Evolutionary conservation across 64 coral and sea anemone species (phyloP).

Genomic region (Stichodactyla mertensii): DNA sequence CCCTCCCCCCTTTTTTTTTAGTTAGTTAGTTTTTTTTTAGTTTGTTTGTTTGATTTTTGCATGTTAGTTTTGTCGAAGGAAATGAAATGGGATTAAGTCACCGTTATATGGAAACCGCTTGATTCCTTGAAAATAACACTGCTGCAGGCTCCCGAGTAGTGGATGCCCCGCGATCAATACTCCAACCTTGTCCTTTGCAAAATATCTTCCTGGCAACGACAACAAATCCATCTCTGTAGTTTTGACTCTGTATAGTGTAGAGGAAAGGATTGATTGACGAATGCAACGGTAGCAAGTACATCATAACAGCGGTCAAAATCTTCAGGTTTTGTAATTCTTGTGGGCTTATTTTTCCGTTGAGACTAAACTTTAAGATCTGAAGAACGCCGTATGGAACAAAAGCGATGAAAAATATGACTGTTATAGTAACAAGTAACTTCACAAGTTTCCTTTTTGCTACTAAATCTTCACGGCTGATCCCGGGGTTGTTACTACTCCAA

Average conservation of each 20-base stretch:
- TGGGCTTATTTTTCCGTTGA: not conserved
- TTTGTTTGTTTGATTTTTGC: no score
- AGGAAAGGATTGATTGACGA: conserved; percentile 63
- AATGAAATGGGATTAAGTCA: no score
- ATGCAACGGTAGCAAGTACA: conserved; percentile 47
- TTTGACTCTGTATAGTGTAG: conserved; percentile 66
- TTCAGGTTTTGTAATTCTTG: not conserved
- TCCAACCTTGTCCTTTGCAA: not conserved
- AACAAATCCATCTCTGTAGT: conserved; percentile 59
- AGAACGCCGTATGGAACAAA: conserved; percentile 59
- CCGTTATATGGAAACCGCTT: no score
- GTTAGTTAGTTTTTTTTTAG: no score
- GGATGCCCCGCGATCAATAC: not conserved
- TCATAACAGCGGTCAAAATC: not conserved
- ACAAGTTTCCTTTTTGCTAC: conserved; percentile 57
- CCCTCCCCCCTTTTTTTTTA: no score
- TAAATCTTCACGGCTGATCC: conserved; percentile 29
- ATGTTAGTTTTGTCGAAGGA: no score
- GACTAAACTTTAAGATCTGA: conserved; percentile 30
- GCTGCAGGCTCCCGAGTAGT: not conserved
- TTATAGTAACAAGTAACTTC: conserved; percentile 42
- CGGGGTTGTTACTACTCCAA: conserved; percentile 33
- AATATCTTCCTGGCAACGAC: conserved; percentile 41
- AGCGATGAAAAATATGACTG: conserved; percentile 63
- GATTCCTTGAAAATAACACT: no score